Percentiles rank a stretch among this genome's conserved stretches.
Evolutionary conservation across 2,113 vertebrate species (phyloP).

Genomic region (Upupa epops): DNA sequence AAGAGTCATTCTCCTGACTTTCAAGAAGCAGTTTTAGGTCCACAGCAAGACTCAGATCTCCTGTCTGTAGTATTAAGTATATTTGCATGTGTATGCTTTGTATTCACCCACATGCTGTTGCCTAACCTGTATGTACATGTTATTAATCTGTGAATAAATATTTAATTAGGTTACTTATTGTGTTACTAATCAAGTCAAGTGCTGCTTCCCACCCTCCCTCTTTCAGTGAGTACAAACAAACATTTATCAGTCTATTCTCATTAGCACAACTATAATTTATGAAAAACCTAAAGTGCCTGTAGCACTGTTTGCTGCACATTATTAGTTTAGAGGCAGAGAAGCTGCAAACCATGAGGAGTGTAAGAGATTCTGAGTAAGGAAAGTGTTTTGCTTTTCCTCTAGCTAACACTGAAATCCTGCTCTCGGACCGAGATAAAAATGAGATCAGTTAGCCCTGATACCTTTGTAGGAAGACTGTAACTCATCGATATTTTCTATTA

Average conservation of each 20-base stretch:
- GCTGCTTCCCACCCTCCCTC: conserved; percentile 67
- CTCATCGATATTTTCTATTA: not conserved
- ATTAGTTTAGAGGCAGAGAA: conserved; percentile 43
- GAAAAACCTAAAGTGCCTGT: conserved; percentile 52
- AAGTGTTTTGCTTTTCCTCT: not conserved
- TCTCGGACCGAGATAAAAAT: not conserved
- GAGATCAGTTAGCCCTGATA: not conserved
- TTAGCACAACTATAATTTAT: conserved; percentile 69
- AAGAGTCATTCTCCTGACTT: not conserved
- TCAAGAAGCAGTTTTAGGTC: conserved; percentile 22
- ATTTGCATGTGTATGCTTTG: conserved; percentile 66
- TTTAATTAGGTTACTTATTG: conserved; percentile 74
- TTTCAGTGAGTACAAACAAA: conserved; percentile 68
- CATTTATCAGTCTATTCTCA: conserved; percentile 71
- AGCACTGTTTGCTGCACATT: conserved; percentile 52
- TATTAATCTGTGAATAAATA: conserved; percentile 73
- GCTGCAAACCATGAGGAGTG: conserved; percentile 17
- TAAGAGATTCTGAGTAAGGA: conserved; percentile 1
- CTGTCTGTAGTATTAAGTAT: conserved; percentile 63
- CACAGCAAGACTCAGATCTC: conserved; percentile 35
- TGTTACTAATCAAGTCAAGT: conserved; percentile 74
- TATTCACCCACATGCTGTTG: conserved; percentile 68
- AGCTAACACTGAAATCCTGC: not conserved
- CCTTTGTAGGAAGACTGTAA: not conserved
- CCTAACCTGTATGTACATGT: conserved; percentile 72